Conservation (phyloP, 1,140 invertebrate species). For the Adelges cooleyi region DNA sequence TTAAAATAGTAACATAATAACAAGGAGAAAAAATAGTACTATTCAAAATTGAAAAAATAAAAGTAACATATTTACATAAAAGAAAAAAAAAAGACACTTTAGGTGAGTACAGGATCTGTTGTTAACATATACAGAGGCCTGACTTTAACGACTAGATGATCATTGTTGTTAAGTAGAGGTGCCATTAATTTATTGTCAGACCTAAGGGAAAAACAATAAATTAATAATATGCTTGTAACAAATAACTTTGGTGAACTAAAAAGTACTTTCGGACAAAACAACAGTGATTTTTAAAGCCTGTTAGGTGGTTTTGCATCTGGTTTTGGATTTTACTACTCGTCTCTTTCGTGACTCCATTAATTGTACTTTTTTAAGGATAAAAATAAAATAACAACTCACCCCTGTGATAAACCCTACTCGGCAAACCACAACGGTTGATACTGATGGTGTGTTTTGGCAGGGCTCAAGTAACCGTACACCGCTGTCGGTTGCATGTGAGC, state of each 20-base stretch:
- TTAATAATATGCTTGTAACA: too few species aligned
- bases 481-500: constrained; percentile 65
- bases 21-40: neutral
- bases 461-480: constrained; percentile 57
- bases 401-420: constrained; percentile 38
- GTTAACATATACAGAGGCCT: constrained; percentile 22
- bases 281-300: too few species aligned
- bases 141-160: constrained; percentile 22
- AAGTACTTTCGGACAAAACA: too few species aligned
- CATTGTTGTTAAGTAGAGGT: constrained; percentile 19
- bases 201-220: neutral
- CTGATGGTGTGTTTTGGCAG: constrained; percentile 52
- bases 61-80: constrained; percentile 10
- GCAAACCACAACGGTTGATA: constrained; percentile 70
- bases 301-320: too few species aligned
- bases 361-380: too few species aligned
- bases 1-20: neutral
- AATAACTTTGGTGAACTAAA: too few species aligned
- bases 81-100: constrained; percentile 1
- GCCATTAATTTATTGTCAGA: constrained; percentile 16
- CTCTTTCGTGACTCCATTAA: too few species aligned
- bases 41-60: neutral
- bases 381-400: neutral
- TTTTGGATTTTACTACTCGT: too few species aligned
- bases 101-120: neutral